Conservation (phyloP, 2,113 vertebrate species). For the Hippocampus abdominalis region DNA sequence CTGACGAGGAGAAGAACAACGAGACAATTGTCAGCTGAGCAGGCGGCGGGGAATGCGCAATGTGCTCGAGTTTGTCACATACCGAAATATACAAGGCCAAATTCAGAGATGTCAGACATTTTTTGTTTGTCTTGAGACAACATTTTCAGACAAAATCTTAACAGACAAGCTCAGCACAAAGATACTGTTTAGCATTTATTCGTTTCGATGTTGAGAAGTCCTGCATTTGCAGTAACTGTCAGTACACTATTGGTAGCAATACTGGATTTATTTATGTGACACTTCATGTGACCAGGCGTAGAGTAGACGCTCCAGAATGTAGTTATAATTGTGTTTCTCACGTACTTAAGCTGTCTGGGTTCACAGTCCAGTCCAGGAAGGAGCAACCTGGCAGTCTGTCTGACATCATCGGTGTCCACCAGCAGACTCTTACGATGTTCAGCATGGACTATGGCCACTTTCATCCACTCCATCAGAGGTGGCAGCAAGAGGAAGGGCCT, state of each 20-base stretch:
- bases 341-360: slow-evolving; percentile 91
- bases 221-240: background rate
- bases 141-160: background rate
- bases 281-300: background rate
- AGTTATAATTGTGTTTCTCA: slow-evolving; percentile 9
- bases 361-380: slow-evolving; percentile 95
- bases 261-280: background rate
- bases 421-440: slow-evolving; percentile 92
- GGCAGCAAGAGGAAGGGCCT: slow-evolving; percentile 95
- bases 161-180: background rate
- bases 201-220: background rate
- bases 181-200: background rate
- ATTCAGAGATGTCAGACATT: background rate
- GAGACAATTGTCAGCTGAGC: background rate
- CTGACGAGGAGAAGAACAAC: slow-evolving; percentile 59
- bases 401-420: slow-evolving; percentile 93
- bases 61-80: too few relatives aligned
- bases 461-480: slow-evolving; percentile 98
- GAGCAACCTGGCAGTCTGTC: slow-evolving; percentile 89
- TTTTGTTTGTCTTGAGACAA: background rate
- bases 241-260: background rate
- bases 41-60: background rate
- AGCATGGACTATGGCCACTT: slow-evolving; percentile 91
- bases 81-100: background rate
- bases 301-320: background rate